Evolutionary conservation across 2,113 vertebrate genomes (phyloP).

Genomic region (Urocolius indicus): DNA sequence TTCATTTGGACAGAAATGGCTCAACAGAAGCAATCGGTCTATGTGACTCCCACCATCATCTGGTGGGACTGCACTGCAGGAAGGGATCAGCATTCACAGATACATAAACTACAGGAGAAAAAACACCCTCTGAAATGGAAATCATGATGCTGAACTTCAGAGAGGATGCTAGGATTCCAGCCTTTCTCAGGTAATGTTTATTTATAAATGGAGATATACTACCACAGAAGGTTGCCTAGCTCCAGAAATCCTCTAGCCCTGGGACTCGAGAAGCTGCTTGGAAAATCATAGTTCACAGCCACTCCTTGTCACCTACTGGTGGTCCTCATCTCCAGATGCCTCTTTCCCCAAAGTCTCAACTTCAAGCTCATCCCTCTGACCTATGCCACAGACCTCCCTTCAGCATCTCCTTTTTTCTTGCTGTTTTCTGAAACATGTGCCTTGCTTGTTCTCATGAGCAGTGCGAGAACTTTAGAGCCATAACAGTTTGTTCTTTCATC

Average conservation of each 20-base stretch:
- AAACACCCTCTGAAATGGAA: not conserved
- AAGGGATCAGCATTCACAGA: not conserved
- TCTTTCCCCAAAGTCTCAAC: not conserved
- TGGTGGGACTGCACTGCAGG: not conserved
- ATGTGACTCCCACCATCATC: not conserved
- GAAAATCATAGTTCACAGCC: not conserved
- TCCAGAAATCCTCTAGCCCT: not conserved
- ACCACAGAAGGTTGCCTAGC: not conserved
- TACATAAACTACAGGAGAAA: not conserved
- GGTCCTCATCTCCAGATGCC: accelerated
- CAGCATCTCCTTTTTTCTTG: not conserved
- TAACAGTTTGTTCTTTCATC: not conserved
- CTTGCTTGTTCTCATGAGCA: not conserved
- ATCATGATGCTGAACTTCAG: not conserved
- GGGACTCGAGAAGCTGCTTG: not conserved
- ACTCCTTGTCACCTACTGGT: not conserved
- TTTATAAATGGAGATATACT: not conserved
- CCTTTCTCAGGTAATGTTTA: accelerated
- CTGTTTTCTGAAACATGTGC: not conserved
- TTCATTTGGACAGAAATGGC: not conserved
- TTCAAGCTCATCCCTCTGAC: not conserved
- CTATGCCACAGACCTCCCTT: not conserved
- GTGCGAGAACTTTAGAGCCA: not conserved
- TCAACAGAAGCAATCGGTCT: not conserved
- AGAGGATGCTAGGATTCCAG: not conserved